Conservation (phyloP, 2,888 invertebrate genomes). For the Eupithecia vulgata region DNA sequence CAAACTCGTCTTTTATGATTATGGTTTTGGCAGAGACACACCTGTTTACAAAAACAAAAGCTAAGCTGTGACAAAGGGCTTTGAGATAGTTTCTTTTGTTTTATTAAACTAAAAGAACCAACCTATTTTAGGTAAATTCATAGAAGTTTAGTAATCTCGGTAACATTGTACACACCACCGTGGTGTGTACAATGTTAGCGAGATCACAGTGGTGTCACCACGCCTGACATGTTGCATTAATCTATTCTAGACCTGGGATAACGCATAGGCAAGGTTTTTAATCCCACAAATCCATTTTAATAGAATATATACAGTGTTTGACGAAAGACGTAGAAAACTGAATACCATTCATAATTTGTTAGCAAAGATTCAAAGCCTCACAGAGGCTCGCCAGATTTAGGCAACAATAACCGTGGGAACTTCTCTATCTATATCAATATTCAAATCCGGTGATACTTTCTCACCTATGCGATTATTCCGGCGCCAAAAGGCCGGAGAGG, state of each 20-base stretch:
- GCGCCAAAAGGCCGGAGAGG: constrained; percentile 66
- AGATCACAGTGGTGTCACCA: too few relatives aligned
- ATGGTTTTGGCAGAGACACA: constrained; percentile 39
- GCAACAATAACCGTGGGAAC: constrained; percentile 34
- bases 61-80: neutral
- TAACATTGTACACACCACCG: neutral
- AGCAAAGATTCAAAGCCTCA: constrained; percentile 13
- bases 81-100: constrained; percentile 9
- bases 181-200: too few relatives aligned
- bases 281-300: too few relatives aligned
- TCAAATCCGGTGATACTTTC: constrained; percentile 70
- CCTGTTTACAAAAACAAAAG: constrained; percentile 47
- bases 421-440: constrained; percentile 44
- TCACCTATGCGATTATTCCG: constrained; percentile 67
- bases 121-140: neutral
- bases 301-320: neutral
- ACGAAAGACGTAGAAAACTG: neutral
- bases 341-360: neutral
- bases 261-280: too few relatives aligned
- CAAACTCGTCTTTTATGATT: constrained; percentile 44
- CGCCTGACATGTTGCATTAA: too few relatives aligned
- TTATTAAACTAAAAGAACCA: neutral
- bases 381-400: constrained; percentile 38
- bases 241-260: too few relatives aligned
- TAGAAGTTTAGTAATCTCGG: neutral